These are phyloP conservation scores for Microplitis demolitor DNA, from an alignment of 1,140 invertebrate genomes.

Conservation along the genomic window DNA sequence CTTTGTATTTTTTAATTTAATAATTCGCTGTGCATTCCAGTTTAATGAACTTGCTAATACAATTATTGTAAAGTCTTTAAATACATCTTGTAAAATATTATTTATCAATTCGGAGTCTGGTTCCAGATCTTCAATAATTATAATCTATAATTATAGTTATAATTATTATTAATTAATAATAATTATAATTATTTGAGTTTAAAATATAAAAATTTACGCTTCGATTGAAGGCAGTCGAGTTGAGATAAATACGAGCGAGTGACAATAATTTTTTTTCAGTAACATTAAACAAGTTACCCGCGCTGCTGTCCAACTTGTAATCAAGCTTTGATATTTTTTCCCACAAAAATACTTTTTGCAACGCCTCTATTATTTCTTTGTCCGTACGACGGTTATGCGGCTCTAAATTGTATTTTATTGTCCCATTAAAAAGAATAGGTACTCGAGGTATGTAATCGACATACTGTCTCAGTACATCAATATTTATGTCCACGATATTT, in stretches of 20 bases:
- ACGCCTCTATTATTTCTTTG: constrained; percentile 25
- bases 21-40: constrained; percentile 27
- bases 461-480: constrained; percentile 30
- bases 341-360: constrained; percentile 38
- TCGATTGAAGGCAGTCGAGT: constrained; percentile 15
- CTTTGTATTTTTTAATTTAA: constrained; percentile 31
- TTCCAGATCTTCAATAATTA: constrained; percentile 32
- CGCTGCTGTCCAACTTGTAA: constrained; percentile 32
- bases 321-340: constrained; percentile 35
- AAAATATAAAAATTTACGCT: constrained; percentile 27
- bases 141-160: constrained; percentile 26
- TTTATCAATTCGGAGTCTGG: constrained; percentile 29
- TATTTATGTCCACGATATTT: constrained; percentile 30
- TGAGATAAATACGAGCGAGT: constrained; percentile 36
- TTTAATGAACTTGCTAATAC: constrained; percentile 33
- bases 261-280: constrained; percentile 35
- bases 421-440: constrained; percentile 35
- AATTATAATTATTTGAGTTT: background rate
- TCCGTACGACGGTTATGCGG: constrained; percentile 25
- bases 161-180: background rate
- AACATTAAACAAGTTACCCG: constrained; percentile 29
- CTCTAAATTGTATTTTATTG: constrained; percentile 39
- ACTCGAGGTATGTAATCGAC: constrained; percentile 35
- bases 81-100: constrained; percentile 29
- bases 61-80: constrained; percentile 36